Evolutionary conservation across 2,113 vertebrate genomes (phyloP), one percentile per base, ranked within the genome.

Genomic region (Phaethon lepturus): DNA sequence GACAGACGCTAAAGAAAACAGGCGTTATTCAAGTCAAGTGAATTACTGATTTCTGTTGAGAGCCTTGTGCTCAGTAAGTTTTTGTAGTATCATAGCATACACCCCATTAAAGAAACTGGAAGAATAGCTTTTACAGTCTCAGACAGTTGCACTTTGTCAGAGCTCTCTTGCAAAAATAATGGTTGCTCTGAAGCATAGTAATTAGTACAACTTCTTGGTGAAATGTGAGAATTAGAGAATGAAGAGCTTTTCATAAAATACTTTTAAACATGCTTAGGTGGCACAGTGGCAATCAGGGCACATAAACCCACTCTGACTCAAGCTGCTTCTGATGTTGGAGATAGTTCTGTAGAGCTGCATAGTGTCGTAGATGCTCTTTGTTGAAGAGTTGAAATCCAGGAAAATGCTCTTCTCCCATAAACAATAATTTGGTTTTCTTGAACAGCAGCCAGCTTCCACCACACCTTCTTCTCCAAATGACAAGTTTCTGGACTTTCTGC

Each of bases 281-380:
- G 40, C 78, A 64, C 74, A 82, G 0, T 40, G 86, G 63, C 59
- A 86, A 10, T 73, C 31, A 14, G 35, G 50, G n/a, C 56, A 50
- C 0, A 0, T 77, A 62, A 88, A 73, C 11, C 12, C 44, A 11
- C 64, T 60, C n/a, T 40, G n/a, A 44, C 42, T 82, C 18, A 40
- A 7, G 26, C 24, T 53, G 14, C n/a, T 75, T 81, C 58, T 90
- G n/a, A 47, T 86, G 17, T 58, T 0, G 0, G 25, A 69, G 40
- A 7, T 16, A 19, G 33, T 47, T 62, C 13, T 55, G 80, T 42
- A 62, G 55, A 86, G 55, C 24, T 38, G 10, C 5, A 2, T 38
- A 47, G 22, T 23, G 19, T 49, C 0, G 0, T 38, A 75, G 62
- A 22, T 0, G 3, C 24, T 40, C 11, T 85, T 71, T 66, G 76